Conservation (phyloP, 2,797 vertebrate genomes). For the Allobates femoralis region DNA sequence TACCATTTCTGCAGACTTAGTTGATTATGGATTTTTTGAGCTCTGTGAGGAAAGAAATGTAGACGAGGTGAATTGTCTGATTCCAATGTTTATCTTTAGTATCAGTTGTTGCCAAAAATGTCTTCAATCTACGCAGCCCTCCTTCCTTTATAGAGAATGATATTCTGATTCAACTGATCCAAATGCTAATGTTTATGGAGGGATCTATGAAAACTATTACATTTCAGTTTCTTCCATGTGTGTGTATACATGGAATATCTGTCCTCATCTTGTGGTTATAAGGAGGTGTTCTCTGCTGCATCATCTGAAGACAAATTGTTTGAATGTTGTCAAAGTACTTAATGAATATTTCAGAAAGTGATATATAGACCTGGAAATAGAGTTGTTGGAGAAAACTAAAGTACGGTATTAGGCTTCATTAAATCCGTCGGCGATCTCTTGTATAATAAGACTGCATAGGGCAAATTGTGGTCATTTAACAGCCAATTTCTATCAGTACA, state of each 20-base stretch:
- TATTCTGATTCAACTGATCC: background rate
- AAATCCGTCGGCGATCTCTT: background rate
- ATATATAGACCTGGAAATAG: background rate
- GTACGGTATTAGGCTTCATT: background rate
- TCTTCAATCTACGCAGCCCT: background rate
- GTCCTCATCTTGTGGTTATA: background rate
- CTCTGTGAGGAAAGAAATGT: background rate
- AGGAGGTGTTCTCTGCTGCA: background rate
- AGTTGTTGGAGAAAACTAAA: background rate
- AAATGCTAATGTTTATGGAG: background rate
- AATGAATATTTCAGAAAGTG: background rate
- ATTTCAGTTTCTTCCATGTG: background rate
- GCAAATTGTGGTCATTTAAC: background rate
- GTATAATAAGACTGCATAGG: background rate
- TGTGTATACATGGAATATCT: background rate
- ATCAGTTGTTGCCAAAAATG: background rate
- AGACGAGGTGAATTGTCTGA: background rate
- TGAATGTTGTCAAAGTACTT: background rate
- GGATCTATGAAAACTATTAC: background rate
- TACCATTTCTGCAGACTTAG: background rate
- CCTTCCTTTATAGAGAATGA: background rate
- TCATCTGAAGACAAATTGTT: background rate
- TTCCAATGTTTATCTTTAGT: background rate
- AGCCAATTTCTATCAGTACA: background rate
- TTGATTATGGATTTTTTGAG: background rate